Evolutionary conservation across 2,113 vertebrate genomes (phyloP).

Genomic region (Ia io): DNA sequence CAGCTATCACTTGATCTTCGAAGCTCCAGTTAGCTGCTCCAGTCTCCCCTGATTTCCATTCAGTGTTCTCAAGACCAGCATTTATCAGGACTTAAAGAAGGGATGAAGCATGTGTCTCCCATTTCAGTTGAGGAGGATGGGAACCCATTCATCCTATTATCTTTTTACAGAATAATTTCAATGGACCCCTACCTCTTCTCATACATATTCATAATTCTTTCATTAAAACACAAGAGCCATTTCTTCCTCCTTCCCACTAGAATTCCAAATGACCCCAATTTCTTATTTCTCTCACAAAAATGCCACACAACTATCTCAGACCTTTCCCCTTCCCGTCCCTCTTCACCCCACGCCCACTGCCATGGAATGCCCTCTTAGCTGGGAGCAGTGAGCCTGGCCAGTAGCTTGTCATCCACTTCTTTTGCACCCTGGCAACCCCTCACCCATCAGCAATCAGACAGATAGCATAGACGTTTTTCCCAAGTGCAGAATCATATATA

Average conservation of each 20-base stretch:
- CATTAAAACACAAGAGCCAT: neutral
- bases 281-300: neutral
- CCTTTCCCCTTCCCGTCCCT: neutral
- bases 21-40: neutral
- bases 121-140: neutral
- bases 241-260: neutral
- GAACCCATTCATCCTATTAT: neutral
- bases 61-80: neutral
- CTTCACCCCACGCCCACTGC: neutral
- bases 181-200: neutral
- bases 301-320: neutral
- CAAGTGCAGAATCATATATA: conserved; percentile 66
- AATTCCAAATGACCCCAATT: neutral
- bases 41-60: neutral
- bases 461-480: conserved; percentile 47
- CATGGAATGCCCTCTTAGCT: neutral
- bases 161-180: neutral
- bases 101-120: neutral
- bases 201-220: neutral
- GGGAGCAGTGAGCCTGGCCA: neutral
- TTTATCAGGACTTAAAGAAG: neutral
- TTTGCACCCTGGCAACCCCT: neutral
- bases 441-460: neutral
- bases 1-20: neutral
- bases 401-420: neutral